These are phyloP conservation scores for Rhea americana DNA, from an alignment of 2,113 vertebrate genomes.

Conservation along the genomic window DNA sequence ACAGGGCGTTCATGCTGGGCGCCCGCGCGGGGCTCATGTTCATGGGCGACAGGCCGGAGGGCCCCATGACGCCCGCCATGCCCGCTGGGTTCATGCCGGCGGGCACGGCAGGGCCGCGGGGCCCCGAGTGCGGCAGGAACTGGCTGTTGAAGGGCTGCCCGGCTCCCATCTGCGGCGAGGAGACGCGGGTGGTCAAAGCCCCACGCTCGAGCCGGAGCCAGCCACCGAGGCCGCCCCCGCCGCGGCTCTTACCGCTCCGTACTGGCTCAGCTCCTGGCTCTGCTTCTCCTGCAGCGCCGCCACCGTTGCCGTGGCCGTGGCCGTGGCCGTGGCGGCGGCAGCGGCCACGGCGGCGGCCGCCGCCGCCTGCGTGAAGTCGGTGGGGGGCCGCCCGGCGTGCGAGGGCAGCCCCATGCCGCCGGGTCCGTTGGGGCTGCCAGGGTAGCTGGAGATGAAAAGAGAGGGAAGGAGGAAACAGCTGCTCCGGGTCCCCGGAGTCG, in stretches of 20 bases:
- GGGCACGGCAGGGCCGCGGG: slow-evolving; percentile 81
- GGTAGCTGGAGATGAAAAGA: slow-evolving; percentile 77
- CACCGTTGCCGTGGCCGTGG: slow-evolving; percentile 92
- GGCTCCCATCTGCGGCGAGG: slow-evolving; percentile 81
- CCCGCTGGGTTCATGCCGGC: slow-evolving; percentile 64
- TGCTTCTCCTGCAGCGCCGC: slow-evolving; percentile 96
- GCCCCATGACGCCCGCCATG: slow-evolving; percentile 71
- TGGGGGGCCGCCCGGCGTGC: slow-evolving; percentile 79
- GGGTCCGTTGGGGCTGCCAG: slow-evolving; percentile 75
- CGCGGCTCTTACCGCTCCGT: slow-evolving; percentile 83
- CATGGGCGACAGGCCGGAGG: slow-evolving; percentile 78
- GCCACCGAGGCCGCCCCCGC: fast-evolving
- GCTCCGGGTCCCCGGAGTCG: background rate
- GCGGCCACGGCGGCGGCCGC: slow-evolving; percentile 90
- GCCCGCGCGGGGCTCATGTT: slow-evolving; percentile 82
- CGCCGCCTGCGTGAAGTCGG: slow-evolving; percentile 92
- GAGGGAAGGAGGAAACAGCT: background rate
- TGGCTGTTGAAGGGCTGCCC: slow-evolving; percentile 89
- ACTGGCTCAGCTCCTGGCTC: slow-evolving; percentile 92
- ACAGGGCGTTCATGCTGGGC: slow-evolving; percentile 75
- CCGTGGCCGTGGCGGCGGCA: slow-evolving; percentile 90
- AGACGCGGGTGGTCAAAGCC: background rate
- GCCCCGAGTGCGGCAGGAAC: slow-evolving; percentile 87
- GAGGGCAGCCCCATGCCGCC: slow-evolving; percentile 83
- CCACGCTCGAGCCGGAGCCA: fast-evolving